Base-by-base conservation (phyloP, 37 sponge, comb jelly and placozoan genomes). In the Axinella damicornis region DNA sequence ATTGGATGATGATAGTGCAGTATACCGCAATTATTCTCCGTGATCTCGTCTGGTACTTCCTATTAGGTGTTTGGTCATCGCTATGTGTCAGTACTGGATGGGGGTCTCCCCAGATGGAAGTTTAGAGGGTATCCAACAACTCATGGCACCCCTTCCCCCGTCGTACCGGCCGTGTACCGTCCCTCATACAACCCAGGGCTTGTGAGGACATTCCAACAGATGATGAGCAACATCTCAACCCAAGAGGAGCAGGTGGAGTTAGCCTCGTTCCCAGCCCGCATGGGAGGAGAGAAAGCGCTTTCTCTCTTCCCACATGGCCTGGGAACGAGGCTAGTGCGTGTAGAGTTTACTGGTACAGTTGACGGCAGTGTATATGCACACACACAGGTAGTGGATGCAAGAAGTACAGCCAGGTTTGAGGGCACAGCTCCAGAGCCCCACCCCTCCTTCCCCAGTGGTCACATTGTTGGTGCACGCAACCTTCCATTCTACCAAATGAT, bases 371-470 rank as follows among this genome's bases (percentile, higher is more conserved):
- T 25, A 61, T 61, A 61, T 11, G 5, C n/a, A 21, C 53, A 40
- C 53, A 15, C 57, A 2, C 57, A 94, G 95, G 95, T 94, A 2
- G 79, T 91, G 0, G 95, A 94, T 85, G 89, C 89, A 9, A 70
- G 95, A 2, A 59, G 80, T 22, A 58, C 63, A 32, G 89, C 80
- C 19, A 75, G 95, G 57, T 94, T 91, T 61, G 32, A 69, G 63
- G 95, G 95, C 28, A 79, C 85, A 38, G 85, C 62, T 1, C 89
- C 95, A 35, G 95, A 94, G 74, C 92, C 95, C 36, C 81, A 79
- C 70, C 82, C 95, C 30, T 24, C 31, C 17, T 52, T 94, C 1
- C 83, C 92, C 54, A 88, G 89, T 88, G 95, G 95, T 53, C 92
- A 88, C 89, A 94, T 94, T 83, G 53, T 83, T 14, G 89, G 91